Evolutionary conservation across 1,140 invertebrate genomes (phyloP), one percentile per base, ranked within the genome.

Genomic region (Lamellibrachia luymesi): DNA sequence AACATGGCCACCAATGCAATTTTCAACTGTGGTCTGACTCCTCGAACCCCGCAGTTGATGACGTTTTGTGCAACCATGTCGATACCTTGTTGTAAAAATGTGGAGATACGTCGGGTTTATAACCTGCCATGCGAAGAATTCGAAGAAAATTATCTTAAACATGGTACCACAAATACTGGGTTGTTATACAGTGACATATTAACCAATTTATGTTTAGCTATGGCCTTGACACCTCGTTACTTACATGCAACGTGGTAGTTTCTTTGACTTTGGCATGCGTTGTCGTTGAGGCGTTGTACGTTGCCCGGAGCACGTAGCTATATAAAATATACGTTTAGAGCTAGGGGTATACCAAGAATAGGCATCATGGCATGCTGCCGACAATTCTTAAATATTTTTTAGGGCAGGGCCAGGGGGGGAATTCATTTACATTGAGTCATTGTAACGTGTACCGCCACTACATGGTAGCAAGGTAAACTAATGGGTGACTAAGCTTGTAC

Each of bases 1-100:
- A 38, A 38, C 38, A 38, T 38, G 38, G 38, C 38, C 38, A 38
- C 38, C 38, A 38, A 38, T 38, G 38, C 38, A 38, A 38, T 38
- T 0, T 1, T 38, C 38, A 0, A 38, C 38, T 38, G 38, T 38
- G 38, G 38, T 38, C 38, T 38, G 38, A 38, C 38, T 38, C 38
- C 38, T 38, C 38, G 38, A 80, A 80, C 13, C 64, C 64, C 64
- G 25, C 64, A 80, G 64, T 80, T 80, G 13, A 22, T 80, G 64
- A 80, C 64, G 64, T 80, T 80, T 80, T 80, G 17, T 2, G 13
- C 64, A 17, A 80, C 64, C 91, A 93, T 93, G 93, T 89, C 93
- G 50, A 51, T 93, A n/a, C 90, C 93, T 25, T 93, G 93, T 51
- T 93, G 93, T 92, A n/a, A 51, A 51, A 93, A 93, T 92, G 90